phyloP scores from a whole-genome alignment of 2,113 vertebrate species.

The Pagrus major region DNA sequence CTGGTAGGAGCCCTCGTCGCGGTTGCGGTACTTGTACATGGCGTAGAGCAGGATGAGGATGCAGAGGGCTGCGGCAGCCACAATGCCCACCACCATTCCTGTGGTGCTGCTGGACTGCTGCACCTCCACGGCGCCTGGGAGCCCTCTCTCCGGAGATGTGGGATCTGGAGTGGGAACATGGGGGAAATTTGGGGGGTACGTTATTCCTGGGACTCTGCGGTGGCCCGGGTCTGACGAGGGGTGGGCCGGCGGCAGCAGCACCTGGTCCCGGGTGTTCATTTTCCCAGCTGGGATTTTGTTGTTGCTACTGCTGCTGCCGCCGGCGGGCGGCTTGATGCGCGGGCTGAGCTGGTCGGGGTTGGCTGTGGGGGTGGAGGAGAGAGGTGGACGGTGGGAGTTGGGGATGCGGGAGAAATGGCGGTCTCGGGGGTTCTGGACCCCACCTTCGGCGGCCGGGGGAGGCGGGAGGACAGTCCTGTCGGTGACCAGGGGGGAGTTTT shows the following conservation, averaged over 20 bases:
- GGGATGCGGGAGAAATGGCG: conserved; percentile 83
- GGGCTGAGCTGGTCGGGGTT: conserved; percentile 83
- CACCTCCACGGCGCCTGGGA: conserved; percentile 92
- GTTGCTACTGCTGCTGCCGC: conserved; percentile 69
- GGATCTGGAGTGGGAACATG: conserved; percentile 93
- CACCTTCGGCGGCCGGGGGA: conserved; percentile 80
- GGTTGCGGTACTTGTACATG: conserved; percentile 98
- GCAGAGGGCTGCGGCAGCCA: conserved; percentile 94
- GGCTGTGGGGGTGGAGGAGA: conserved; percentile 84
- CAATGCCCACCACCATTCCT: conserved; percentile 96
- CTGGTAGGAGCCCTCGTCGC: conserved; percentile 95
- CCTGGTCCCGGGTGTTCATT: conserved; percentile 94
- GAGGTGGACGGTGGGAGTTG: conserved; percentile 78
- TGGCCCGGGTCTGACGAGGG: conserved; percentile 87
- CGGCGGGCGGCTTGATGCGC: conserved; percentile 67
- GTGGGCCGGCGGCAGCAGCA: conserved; percentile 87
- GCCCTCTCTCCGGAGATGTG: conserved; percentile 88
- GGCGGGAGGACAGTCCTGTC: conserved; percentile 90
- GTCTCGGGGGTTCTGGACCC: conserved; percentile 82
- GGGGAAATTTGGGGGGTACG: conserved; percentile 90
- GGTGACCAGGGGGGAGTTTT: conserved; percentile 91
- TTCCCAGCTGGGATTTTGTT: conserved; percentile 89
- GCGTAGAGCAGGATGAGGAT: conserved; percentile 97
- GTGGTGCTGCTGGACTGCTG: conserved; percentile 96
- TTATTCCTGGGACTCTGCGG: conserved; percentile 86